Evolutionary conservation across 2,888 invertebrate species (phyloP).

Genomic region (Kryphioiulus occultus): DNA sequence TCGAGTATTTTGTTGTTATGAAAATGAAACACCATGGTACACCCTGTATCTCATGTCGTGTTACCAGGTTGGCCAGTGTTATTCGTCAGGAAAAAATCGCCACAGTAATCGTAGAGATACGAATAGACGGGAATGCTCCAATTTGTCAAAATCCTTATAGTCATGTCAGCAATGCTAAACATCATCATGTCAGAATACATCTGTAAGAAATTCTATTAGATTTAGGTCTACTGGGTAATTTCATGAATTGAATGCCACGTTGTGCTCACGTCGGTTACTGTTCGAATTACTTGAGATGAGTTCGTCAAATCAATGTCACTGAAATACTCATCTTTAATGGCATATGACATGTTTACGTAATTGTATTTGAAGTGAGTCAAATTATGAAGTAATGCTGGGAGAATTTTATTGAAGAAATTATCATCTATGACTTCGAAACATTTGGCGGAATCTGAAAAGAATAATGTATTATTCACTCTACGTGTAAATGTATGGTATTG

Average conservation of each 20-base stretch:
- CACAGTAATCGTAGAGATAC: neutral
- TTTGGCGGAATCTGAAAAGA: neutral
- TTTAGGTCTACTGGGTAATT: neutral
- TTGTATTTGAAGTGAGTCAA: constrained; percentile 41
- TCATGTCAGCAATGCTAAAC: neutral
- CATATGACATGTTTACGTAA: constrained; percentile 41
- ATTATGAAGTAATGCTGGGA: constrained; percentile 20
- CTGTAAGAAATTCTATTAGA: neutral
- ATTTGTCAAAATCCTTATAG: neutral
- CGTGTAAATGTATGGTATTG: neutral
- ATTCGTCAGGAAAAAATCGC: constrained; percentile 16
- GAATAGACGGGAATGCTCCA: constrained; percentile 21
- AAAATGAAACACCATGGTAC: neutral
- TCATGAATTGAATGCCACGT: neutral
- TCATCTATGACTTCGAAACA: constrained; percentile 38
- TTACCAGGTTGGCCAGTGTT: constrained; percentile 33
- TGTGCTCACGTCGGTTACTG: neutral
- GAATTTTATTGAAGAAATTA: neutral
- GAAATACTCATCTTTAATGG: constrained; percentile 47
- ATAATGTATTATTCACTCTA: too few species aligned
- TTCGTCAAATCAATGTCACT: constrained; percentile 13
- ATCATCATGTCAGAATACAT: constrained; percentile 42
- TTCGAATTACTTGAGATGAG: constrained; percentile 4
- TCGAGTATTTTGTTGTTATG: neutral
- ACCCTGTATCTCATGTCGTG: neutral